Evolutionary conservation across 2,888 invertebrate genomes (phyloP), one percentile per base, ranked within the genome.

Genomic region (Euplagia quadripunctaria): DNA sequence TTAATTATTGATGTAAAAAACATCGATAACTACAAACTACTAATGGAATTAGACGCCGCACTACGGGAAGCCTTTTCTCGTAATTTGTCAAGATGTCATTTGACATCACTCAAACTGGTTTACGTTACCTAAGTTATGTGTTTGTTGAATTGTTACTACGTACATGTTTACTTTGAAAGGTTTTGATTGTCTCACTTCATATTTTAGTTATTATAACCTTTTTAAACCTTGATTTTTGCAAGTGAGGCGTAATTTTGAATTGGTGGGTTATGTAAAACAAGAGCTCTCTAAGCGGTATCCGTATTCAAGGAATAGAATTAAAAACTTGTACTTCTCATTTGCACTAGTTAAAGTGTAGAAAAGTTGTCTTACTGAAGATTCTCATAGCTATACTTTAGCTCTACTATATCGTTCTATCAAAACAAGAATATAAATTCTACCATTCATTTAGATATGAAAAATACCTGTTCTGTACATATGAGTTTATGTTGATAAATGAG

Each of bases 31-130:
- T 78, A 77, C 76, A 75, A 87, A 72, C 79, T 81, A 86, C 90
- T 94, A 94, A 93, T 93, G 92, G 91, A 87, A 81, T 75, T 77
- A 84, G 89, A 86, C 88, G 82, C 87, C 85, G 89, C 93, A 88
- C 94, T 89, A 93, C 93, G 94, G 95, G 95, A 95, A 94, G 94
- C 93, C 89, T 83, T 83, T 88, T 88, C 88, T 89, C 89, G 89
- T 88, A 93, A 95, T 95, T 95, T 94, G 93, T 96, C 94, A 93
- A 88, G 78, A 85, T 93, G 95, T 94, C 95, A 91, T 93, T 93
- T 94, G 94, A 94, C 94, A 96, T 96, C 94, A 95, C 82, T 95
- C 94, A 95, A 91, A 84, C 86, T 82, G 85, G 88, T 88, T 87
- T 81, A 81, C 81, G 85, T 85, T 89, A 90, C 89, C 89, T 88